Base-by-base conservation (phyloP, 2,888 invertebrate genomes). In the Drosophila prostipennis region DNA sequence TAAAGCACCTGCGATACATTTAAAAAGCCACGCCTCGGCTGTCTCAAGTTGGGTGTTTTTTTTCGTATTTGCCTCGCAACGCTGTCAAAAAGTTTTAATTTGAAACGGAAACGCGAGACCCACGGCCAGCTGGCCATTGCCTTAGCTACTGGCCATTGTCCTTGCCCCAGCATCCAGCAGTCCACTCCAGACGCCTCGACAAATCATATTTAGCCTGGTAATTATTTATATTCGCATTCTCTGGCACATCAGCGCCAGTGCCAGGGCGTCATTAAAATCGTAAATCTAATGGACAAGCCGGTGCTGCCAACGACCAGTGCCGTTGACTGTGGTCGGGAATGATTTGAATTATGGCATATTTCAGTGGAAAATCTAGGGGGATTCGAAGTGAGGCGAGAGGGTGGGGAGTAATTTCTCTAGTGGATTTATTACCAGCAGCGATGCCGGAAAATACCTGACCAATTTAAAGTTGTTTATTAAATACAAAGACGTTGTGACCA, bases 121-220 rank as follows among this genome's bases (percentile, higher is more conserved):
- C 60, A 61, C 60, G 34, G 51, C 69, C 34, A 40, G 16, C n/a
- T 39, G 63, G 54, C 36, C 65, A 54, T 54, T 4, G 49, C 64
- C 76, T 29, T 57, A 37, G 76, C 78, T 67, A 63, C 76, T 45
- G 39, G 46, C 49, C 59, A 55, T 69, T 76, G 76, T 82, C 68
- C 72, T 65, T 74, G 71, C 72, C 65, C 45, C 78, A 67, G 63
- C 65, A 29, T 54, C 68, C 19, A 42, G 40, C 56, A 46, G 26
- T 60, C 59, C 40, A 48, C 40, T 61, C n/a, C 46, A 36, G 59
- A 29, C 36, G 29, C 32, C 19, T 46, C 43, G 56, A 58, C 74
- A 85, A 80, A 80, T 86, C 76, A 83, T 72, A 83, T 83, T 83
- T 80, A 86, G 80, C 83, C 51, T 57, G 77, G 86, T 74, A 80